Evolutionary conservation across 2,113 vertebrate species (phyloP), one percentile per base, ranked within the genome.

Genomic region (Anser brachyrhynchus): DNA sequence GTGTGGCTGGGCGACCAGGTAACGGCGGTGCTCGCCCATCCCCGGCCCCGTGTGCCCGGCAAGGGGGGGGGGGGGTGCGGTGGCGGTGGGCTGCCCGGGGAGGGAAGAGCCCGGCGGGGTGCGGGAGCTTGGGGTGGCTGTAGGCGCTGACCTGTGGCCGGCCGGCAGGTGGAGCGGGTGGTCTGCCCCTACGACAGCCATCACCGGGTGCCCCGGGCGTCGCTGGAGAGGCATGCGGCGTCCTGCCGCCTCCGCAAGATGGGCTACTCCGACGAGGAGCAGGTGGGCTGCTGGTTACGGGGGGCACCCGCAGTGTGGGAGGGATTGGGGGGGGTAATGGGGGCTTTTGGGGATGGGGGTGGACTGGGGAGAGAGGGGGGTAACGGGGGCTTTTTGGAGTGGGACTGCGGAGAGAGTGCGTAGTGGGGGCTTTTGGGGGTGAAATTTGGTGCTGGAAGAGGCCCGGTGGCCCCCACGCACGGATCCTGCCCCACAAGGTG

Each of bases 241-340:
- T 97, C 97, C 11, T 99, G 99, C 86, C 96, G 96, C 61, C 98
- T 99, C 62, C 96, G 95, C 25, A 98, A 96, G 87, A 97, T 99
- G 97, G 98, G 98, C 44, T 99, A 99, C 93, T 97, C 98, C 4
- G 96, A 97, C 15, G 98, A 99, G 87, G 99, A 99, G 77, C 98
- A 99, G 99, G 99, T 98, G 96, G 43, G 22, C 7, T 26, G 49
- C 49, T 3, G 49, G 3, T 13, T 23, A 49, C 10, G 46, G 20
- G 20, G 46, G 46, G 46, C 6, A 13, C 11, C 49, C 23, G 23
- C 22, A 4, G 2, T 25, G 51, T 7, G 51, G 11, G 51, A 28
- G 20, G 15, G 23, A 11, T 5, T 5, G 39, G 4, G 20, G 20
- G 14, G 65, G 44, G 6, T 20, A 0, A 49, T 21, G 20, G 46